Percentiles rank a stretch among this genome's conserved stretches.
Conservation (phyloP, 1,140 invertebrate genomes). For the Drosophila triauraria region DNA sequence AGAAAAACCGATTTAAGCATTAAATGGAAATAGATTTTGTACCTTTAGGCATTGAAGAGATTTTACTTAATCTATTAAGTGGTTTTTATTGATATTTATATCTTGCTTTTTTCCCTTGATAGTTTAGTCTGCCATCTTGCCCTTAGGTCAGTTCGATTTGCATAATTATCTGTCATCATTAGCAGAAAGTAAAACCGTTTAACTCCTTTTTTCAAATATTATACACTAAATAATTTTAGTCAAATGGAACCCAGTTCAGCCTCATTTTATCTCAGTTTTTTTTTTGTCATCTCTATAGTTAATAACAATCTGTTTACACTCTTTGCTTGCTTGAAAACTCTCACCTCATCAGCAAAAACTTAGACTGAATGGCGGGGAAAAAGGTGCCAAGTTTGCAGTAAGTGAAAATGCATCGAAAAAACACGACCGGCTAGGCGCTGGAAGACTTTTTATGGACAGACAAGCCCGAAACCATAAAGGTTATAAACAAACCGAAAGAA, state of each 20-base stretch:
- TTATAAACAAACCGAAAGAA: constrained; percentile 24
- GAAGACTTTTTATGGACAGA: constrained; percentile 50
- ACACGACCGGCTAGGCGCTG: constrained; percentile 2
- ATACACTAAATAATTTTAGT: neutral
- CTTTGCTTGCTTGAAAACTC: constrained; percentile 63
- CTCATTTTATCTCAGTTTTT: neutral
- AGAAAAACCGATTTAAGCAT: neutral
- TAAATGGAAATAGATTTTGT: neutral
- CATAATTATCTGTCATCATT: constrained; percentile 33
- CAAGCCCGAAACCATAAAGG: constrained; percentile 46
- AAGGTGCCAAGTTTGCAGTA: constrained; percentile 59
- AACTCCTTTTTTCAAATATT: neutral
- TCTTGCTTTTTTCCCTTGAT: neutral
- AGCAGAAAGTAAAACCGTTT: constrained; percentile 6
- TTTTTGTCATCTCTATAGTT: constrained; percentile 24
- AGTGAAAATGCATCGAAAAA: constrained; percentile 67
- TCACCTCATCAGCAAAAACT: constrained; percentile 52
- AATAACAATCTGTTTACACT: constrained; percentile 44
- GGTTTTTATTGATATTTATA: constrained; percentile 4
- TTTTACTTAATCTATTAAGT: constrained; percentile 5
- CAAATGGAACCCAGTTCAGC: neutral
- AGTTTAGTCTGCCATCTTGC: neutral
- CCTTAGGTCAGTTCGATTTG: constrained; percentile 15
- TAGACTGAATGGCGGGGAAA: constrained; percentile 22
- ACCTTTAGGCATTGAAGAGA: neutral